phyloP scores from a whole-genome alignment of 1,140 invertebrate species.

The Akabosia matsudoensis region DNA sequence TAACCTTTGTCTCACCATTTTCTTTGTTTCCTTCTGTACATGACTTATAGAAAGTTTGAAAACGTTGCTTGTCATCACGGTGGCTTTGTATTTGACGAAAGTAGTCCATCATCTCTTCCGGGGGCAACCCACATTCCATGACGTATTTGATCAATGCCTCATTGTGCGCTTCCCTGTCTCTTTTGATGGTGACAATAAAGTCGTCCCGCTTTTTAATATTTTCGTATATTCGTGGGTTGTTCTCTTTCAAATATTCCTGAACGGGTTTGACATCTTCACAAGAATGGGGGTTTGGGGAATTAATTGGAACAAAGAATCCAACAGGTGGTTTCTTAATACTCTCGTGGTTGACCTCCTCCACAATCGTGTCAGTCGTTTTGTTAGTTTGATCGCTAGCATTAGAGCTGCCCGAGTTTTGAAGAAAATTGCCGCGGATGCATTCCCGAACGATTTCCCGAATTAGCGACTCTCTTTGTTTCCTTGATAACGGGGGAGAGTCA shows the following conservation, averaged over 20 bases:
- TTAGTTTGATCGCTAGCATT: too few species aligned
- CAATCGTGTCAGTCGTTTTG: too few species aligned
- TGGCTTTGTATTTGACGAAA: not conserved
- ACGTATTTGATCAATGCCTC: not conserved
- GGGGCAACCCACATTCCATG: not conserved
- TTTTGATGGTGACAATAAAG: not conserved
- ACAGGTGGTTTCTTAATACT: not conserved
- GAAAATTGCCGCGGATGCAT: too few species aligned
- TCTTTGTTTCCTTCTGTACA: not conserved
- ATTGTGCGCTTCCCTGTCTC: not conserved
- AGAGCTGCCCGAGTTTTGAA: too few species aligned
- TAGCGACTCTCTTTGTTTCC: too few species aligned
- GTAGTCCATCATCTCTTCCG: not conserved
- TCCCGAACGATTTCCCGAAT: too few species aligned
- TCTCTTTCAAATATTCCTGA: constrained; percentile 5
- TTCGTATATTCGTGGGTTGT: not conserved
- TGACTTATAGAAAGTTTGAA: not conserved
- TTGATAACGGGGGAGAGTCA: too few species aligned
- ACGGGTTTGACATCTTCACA: too few species aligned
- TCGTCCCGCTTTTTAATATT: not conserved
- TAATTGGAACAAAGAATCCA: not conserved
- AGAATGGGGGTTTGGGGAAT: too few species aligned
- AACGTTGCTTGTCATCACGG: not conserved
- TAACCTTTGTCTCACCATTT: not conserved
- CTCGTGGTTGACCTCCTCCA: too few species aligned